A percentile compares a stretch with the other conserved stretches of the same genome.
Conservation (phyloP, 2,797 vertebrate species). For the Clarias pachynema region DNA sequence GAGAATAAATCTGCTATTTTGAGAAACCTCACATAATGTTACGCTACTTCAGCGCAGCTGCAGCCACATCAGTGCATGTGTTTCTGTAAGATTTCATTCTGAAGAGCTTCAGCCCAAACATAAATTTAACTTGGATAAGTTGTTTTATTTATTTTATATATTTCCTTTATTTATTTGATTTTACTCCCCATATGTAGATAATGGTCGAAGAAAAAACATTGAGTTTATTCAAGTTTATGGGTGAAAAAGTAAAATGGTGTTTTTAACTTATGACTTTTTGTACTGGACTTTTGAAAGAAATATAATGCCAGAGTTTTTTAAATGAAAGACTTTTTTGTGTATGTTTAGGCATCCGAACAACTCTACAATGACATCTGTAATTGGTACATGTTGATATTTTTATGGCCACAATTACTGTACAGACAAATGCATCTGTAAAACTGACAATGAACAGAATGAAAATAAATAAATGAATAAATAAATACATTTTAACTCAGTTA, state of each 20-base stretch:
- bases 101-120: slow-evolving; percentile 25
- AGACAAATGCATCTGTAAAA: slow-evolving; percentile 7
- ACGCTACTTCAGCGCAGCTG: neutral
- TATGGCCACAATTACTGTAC: neutral
- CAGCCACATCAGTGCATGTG: neutral
- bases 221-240: slow-evolving; percentile 36
- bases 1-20: neutral
- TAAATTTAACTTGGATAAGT: slow-evolving; percentile 24
- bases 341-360: neutral
- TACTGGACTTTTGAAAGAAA: slow-evolving; percentile 44
- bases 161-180: slow-evolving; percentile 76
- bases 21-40: neutral
- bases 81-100: neutral
- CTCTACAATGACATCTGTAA: neutral
- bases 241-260: slow-evolving; percentile 33
- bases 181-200: slow-evolving; percentile 59
- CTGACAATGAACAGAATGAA: neutral
- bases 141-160: slow-evolving; percentile 66
- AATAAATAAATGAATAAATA: neutral
- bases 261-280: slow-evolving; percentile 57
- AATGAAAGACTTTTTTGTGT: neutral
- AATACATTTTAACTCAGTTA: neutral
- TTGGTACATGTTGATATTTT: neutral
- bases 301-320: slow-evolving; percentile 22
- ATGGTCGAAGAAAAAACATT: slow-evolving; percentile 43